phyloP scores from a whole-genome alignment of 2,888 invertebrate genomes.

The Globia sparganii region DNA sequence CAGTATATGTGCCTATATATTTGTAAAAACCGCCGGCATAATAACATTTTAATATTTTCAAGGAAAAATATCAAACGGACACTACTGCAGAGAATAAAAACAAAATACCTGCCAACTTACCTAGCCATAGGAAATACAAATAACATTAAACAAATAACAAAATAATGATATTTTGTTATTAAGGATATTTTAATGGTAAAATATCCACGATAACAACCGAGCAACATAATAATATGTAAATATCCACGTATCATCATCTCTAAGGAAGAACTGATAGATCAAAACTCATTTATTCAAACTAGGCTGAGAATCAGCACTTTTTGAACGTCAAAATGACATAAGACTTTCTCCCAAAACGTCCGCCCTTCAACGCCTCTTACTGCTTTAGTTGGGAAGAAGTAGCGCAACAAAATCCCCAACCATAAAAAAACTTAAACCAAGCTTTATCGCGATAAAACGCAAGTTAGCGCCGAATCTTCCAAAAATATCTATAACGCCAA shows the following conservation, averaged over 20 bases:
- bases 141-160: neutral
- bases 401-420: neutral
- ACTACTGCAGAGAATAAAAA: neutral
- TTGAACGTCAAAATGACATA: neutral
- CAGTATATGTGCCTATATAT: neutral
- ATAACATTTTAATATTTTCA: neutral
- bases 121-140: neutral
- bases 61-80: neutral
- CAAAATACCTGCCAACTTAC: neutral
- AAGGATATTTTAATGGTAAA: too few species aligned
- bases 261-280: neutral
- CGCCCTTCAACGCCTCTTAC: too few species aligned
- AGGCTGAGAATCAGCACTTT: too few species aligned
- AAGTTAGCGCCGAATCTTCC: slow-evolving; percentile 1
- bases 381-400: neutral
- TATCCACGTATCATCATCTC: neutral
- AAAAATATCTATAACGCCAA: slow-evolving; percentile 61
- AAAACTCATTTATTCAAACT: neutral
- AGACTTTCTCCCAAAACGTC: neutral
- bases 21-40: too few species aligned
- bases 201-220: neutral
- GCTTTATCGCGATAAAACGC: neutral
- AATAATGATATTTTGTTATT: too few species aligned
- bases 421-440: neutral
- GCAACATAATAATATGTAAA: neutral